phyloP scores from a whole-genome alignment of 1,140 invertebrate genomes.

The Anoplophora glabripennis region DNA sequence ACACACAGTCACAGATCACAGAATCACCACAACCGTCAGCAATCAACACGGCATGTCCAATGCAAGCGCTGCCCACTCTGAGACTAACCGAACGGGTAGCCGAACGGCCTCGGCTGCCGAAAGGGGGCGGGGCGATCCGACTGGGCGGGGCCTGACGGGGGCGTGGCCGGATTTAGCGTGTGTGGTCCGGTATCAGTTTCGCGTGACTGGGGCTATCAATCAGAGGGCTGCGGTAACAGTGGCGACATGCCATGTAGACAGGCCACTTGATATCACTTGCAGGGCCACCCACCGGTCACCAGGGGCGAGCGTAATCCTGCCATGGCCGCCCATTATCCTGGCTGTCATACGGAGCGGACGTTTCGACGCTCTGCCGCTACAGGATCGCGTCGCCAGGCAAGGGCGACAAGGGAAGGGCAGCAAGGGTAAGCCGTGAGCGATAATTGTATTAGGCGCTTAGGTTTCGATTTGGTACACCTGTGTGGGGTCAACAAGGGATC shows the following conservation, averaged over 20 bases:
- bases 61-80: slow-evolving; percentile 31
- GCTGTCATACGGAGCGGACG: slow-evolving; percentile 10
- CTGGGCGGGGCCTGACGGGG: slow-evolving; percentile 17
- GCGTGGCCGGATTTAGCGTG: slow-evolving; percentile 30
- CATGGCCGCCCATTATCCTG: slow-evolving; percentile 39
- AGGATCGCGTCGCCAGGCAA: too few relatives aligned
- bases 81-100: slow-evolving; percentile 29
- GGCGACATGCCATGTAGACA: slow-evolving; percentile 50
- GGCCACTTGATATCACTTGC: slow-evolving; percentile 46
- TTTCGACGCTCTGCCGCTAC: too few relatives aligned
- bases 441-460: too few relatives aligned
- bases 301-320: slow-evolving; percentile 30
- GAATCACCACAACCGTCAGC: slow-evolving; percentile 18
- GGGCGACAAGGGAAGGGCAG: too few relatives aligned
- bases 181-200: slow-evolving; percentile 47
- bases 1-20: slow-evolving; percentile 27
- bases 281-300: slow-evolving; percentile 42
- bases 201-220: slow-evolving; percentile 48
- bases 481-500: too few relatives aligned
- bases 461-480: too few relatives aligned
- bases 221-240: slow-evolving; percentile 47
- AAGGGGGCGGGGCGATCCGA: slow-evolving; percentile 1
- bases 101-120: slow-evolving; percentile 3
- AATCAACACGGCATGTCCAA: slow-evolving; percentile 26
- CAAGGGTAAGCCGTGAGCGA: too few relatives aligned